These are phyloP conservation scores for Ceratitis capitata DNA, from an alignment of 1,140 invertebrate genomes.

Conservation along the genomic window DNA sequence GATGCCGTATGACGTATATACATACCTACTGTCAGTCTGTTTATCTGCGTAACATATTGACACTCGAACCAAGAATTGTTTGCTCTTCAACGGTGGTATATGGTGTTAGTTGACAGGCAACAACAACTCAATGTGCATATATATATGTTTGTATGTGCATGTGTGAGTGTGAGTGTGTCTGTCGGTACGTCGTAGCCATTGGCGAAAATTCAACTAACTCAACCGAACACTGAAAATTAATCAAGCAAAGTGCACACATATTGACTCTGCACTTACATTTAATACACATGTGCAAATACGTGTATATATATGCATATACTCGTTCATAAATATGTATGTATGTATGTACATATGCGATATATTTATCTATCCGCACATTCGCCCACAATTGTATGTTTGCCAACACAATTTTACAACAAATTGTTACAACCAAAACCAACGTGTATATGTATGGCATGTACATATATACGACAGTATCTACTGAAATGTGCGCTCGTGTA, in stretches of 20 bases:
- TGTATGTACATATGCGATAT: too few species aligned
- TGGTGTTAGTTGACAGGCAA: slow-evolving; percentile 7
- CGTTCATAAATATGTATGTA: too few species aligned
- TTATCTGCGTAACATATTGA: not conserved
- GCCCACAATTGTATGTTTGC: not conserved
- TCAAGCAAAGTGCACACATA: slow-evolving; percentile 23
- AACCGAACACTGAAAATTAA: slow-evolving; percentile 23
- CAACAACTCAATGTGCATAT: not conserved
- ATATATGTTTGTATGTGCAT: not conserved
- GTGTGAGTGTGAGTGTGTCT: not conserved
- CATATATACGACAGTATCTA: not conserved
- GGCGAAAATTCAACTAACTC: slow-evolving; percentile 26
- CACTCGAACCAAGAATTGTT: slow-evolving; percentile 13
- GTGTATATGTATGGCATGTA: not conserved
- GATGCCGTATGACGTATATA: not conserved
- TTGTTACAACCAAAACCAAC: too few species aligned
- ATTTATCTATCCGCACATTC: too few species aligned
- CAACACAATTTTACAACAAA: slow-evolving; percentile 8
- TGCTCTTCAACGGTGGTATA: slow-evolving; percentile 11
- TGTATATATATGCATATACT: too few species aligned
- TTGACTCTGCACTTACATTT: slow-evolving; percentile 19
- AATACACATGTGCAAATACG: not conserved
- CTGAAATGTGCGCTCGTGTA: not conserved
- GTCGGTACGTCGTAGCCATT: not conserved
- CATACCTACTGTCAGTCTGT: not conserved